These are phyloP conservation scores for Nesometra sesokonis DNA, from an alignment of 35 echinoderm and acorn worm species.

Conservation along the genomic window DNA sequence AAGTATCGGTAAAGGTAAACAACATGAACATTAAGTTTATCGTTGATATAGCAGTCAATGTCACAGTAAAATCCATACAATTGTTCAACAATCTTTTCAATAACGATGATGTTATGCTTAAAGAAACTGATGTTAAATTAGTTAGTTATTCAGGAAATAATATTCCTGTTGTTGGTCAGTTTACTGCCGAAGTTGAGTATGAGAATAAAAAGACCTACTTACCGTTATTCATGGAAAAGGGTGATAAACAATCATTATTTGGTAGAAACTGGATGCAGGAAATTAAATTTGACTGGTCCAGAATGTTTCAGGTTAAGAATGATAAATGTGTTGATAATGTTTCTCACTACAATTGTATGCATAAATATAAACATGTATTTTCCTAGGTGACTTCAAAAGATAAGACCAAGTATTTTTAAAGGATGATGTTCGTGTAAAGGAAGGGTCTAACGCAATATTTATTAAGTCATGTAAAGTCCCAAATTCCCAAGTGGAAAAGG, in stretches of 20 bases:
- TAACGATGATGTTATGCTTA: no score
- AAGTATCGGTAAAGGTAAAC: background rate
- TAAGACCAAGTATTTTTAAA: no score
- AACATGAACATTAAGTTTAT: background rate
- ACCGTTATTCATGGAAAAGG: background rate
- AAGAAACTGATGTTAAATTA: no score
- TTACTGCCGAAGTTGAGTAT: background rate
- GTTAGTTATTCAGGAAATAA: background rate
- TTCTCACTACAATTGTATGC: no score
- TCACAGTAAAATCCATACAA: background rate
- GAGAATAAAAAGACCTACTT: background rate
- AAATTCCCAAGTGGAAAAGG: no score
- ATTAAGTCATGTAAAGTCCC: no score
- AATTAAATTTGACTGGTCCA: background rate
- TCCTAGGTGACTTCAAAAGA: no score
- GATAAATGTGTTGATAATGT: no score
- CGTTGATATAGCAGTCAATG: background rate
- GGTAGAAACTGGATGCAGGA: background rate
- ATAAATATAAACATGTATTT: background rate
- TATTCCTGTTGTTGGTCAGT: background rate
- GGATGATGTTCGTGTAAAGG: no score
- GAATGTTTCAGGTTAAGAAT: background rate
- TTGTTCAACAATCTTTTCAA: no score
- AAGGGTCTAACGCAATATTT: no score
- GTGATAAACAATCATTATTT: background rate